Percentiles rank a stretch among this genome's conserved stretches.
Evolutionary conservation across 1,140 invertebrate species (phyloP).

Genomic region (Parapsyche elsis): DNA sequence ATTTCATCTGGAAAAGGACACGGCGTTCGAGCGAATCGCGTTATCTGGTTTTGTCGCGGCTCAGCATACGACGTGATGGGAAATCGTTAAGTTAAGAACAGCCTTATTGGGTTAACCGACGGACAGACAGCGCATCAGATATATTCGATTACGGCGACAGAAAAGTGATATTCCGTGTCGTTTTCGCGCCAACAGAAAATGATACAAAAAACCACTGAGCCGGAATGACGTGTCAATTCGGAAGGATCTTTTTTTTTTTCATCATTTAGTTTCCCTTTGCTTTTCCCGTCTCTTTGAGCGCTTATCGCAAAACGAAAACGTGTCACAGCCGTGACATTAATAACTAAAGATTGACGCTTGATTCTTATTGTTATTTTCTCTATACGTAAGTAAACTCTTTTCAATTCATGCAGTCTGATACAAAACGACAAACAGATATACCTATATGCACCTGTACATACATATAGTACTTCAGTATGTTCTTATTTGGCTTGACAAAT

Average conservation of each 20-base stretch:
- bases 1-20: slow-evolving; percentile 20
- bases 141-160: slow-evolving; percentile 14
- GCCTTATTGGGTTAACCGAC: slow-evolving; percentile 22
- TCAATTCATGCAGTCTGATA: background rate
- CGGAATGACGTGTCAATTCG: background rate
- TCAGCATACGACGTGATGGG: slow-evolving; percentile 17
- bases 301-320: no score
- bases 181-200: background rate
- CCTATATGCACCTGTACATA: no score
- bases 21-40: slow-evolving; percentile 7
- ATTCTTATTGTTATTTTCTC: no score
- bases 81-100: slow-evolving; percentile 22
- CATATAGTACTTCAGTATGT: no score
- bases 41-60: slow-evolving; percentile 18
- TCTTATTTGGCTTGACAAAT: no score
- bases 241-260: no score
- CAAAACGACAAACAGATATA: background rate
- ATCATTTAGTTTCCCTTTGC: no score
- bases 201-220: background rate
- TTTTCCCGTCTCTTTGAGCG: no score
- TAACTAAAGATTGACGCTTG: no score
- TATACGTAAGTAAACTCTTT: no score
- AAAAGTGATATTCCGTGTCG: background rate
- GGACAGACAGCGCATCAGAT: slow-evolving; percentile 20
- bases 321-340: no score